Base-by-base conservation (phyloP, 1,140 invertebrate genomes). In the Dinoponera quadriceps region DNA sequence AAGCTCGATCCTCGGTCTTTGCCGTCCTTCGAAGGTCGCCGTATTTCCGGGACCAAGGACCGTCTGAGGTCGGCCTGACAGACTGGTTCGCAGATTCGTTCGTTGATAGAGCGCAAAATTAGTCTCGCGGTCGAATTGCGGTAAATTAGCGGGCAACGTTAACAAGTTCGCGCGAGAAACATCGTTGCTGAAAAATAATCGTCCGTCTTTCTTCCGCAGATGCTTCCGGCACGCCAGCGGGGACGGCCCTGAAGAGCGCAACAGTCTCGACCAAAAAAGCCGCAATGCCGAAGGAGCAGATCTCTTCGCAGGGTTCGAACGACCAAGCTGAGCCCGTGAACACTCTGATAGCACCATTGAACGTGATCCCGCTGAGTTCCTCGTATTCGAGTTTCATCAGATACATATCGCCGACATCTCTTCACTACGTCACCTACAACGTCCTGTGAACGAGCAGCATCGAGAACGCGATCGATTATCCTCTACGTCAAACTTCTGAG, bases 21-120 rank as follows among this genome's bases (percentile, higher is more conserved):
- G 0, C 27, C 27, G 66, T 54, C 63, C 60, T 65, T 60, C 44
- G 86, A 90, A 90, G 90, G 86, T 78, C 90, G 66, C 25, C 16
- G 13, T 20, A 83, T 78, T 91, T 91, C 89, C 89, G 85, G 86
- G 85, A 60, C 68, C 77, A 73, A 85, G 16, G 84, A 75, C 72
- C 86, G 66, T 20, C 75, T 83, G 71, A 88, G 88, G 88, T 83
- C 81, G 20, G n/a, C 22, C 66, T 51, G 48, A 25, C 54, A 22
- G 54, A 74, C 33, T 20, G 68, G 78, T 51, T 82, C 69, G 27
- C n/a, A 74, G 62, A 74, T 20, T 74, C 27, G 73, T 51, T 65
- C 0, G 51, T 59, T n/a, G 18, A 33, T 80, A 71, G 38, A 44
- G 16, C 13, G 18, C 51, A 27, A 68, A n/a, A 55, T 57, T 20